Percentiles rank a stretch among this genome's conserved stretches.
Evolutionary conservation across 2,797 vertebrate genomes (phyloP).

Genomic region (Anniella stebbinsi): DNA sequence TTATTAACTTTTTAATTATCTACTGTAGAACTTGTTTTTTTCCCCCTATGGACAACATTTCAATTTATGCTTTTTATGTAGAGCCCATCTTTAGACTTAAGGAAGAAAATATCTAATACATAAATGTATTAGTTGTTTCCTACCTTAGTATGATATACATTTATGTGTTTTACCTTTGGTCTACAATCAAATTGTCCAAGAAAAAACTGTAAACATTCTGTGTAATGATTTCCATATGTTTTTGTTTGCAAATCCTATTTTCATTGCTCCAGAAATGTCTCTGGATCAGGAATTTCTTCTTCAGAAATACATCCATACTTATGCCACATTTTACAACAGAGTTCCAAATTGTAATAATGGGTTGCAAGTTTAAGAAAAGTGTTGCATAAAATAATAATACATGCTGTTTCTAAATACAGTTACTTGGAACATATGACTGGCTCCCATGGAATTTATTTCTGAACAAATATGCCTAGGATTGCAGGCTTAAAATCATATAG

Average conservation of each 20-base stretch:
- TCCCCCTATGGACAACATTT: too few relatives aligned
- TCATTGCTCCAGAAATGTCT: neutral
- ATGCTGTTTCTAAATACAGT: too few relatives aligned
- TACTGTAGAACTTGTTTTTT: too few relatives aligned
- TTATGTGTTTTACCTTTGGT: neutral
- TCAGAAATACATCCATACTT: neutral
- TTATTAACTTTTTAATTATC: too few relatives aligned
- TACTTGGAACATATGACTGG: too few relatives aligned
- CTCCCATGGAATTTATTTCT: too few relatives aligned
- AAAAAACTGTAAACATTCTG: neutral
- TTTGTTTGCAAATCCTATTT: neutral
- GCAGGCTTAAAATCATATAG: too few relatives aligned
- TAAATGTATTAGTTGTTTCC: neutral
- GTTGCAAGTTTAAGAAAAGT: too few relatives aligned
- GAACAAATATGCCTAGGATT: too few relatives aligned
- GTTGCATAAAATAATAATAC: too few relatives aligned
- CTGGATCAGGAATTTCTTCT: neutral
- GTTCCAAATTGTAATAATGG: too few relatives aligned
- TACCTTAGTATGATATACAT: neutral
- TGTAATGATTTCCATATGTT: neutral
- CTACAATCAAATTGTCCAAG: neutral
- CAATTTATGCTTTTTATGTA: neutral
- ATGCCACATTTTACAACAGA: neutral
- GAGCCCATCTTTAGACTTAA: neutral
- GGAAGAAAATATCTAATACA: neutral